These are phyloP conservation scores for Erpornis zantholeuca DNA, from an alignment of 2,113 vertebrate genomes.

Conservation along the genomic window DNA sequence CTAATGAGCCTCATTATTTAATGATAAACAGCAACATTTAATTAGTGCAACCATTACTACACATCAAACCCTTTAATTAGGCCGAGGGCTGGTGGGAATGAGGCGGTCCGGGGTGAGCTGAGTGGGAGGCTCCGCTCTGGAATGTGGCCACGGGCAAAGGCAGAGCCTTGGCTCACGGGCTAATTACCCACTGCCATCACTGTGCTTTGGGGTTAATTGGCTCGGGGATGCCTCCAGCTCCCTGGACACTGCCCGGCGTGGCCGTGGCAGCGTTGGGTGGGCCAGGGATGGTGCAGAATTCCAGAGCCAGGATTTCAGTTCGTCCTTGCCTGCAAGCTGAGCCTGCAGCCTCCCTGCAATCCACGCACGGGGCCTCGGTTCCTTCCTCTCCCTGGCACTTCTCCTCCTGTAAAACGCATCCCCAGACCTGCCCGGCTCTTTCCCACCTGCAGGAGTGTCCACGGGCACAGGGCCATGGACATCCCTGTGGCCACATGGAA, in stretches of 20 bases:
- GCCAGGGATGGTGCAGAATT: not conserved
- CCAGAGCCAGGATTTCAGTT: not conserved
- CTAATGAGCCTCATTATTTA: slow-evolving; percentile 21
- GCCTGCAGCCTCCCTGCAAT: not conserved
- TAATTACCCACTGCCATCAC: accelerated
- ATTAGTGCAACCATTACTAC: not conserved
- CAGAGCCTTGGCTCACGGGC: not conserved
- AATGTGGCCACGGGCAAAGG: not conserved
- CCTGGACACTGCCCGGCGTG: not conserved
- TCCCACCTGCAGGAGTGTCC: not conserved
- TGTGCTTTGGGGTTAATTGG: not conserved
- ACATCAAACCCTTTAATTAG: not conserved
- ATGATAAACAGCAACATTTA: slow-evolving; percentile 14
- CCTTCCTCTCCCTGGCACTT: not conserved
- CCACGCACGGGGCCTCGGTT: accelerated
- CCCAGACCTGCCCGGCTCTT: not conserved
- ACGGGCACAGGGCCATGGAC: accelerated
- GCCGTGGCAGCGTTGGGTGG: accelerated
- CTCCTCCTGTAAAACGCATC: not conserved
- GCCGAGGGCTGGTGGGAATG: not conserved
- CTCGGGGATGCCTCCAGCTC: not conserved
- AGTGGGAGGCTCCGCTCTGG: not conserved
- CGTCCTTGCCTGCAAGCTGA: accelerated
- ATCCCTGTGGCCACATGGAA: accelerated
- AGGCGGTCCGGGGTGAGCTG: not conserved